Conservation (phyloP, 2,113 vertebrate genomes). For the Triplophysa tibetana region DNA sequence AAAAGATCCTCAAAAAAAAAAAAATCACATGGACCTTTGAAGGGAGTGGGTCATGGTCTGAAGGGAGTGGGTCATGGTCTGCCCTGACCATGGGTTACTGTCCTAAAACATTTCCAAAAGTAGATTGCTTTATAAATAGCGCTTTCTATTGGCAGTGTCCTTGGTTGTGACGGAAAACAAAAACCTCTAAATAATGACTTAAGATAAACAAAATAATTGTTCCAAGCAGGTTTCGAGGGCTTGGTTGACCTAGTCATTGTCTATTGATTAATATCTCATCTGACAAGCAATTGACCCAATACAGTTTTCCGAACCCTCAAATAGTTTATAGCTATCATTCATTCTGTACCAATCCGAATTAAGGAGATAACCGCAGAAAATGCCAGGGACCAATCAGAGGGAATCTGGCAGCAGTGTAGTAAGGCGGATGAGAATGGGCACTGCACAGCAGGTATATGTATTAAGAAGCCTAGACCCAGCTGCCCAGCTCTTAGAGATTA, state of each 20-base stretch:
- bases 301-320: background rate
- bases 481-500: constrained; percentile 38
- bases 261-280: background rate
- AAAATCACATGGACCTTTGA: background rate
- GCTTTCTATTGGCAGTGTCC: constrained; percentile 47
- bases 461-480: constrained; percentile 11
- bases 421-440: constrained; percentile 44
- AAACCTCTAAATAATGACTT: too few species aligned
- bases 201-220: background rate
- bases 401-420: constrained; percentile 20
- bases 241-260: background rate
- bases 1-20: too few species aligned
- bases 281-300: background rate
- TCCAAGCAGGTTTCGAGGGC: background rate
- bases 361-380: constrained; percentile 12
- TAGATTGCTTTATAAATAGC: constrained; percentile 42
- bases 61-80: constrained; percentile 13
- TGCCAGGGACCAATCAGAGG: constrained; percentile 2
- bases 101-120: background rate
- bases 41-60: background rate
- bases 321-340: background rate
- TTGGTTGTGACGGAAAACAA: background rate
- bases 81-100: background rate
- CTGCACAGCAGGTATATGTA: constrained; percentile 31
- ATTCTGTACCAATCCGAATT: constrained; percentile 1